These are phyloP conservation scores for Proteles cristata DNA, from an alignment of 2,113 vertebrate genomes.

Conservation along the genomic window DNA sequence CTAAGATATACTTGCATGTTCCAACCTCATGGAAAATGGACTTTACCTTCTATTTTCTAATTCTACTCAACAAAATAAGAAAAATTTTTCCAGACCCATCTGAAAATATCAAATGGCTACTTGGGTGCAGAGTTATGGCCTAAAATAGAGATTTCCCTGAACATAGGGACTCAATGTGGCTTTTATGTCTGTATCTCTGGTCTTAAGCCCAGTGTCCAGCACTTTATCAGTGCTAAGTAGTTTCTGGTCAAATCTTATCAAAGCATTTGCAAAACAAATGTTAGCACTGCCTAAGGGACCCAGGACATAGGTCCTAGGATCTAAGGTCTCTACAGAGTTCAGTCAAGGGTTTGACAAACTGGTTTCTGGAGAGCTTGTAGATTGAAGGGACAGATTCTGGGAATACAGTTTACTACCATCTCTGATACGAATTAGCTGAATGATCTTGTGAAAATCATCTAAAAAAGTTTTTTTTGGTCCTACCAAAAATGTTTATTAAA, in stretches of 20 bases:
- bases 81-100: neutral
- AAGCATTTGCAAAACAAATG: neutral
- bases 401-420: neutral
- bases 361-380: neutral
- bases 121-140: neutral
- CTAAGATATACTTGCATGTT: neutral
- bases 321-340: neutral
- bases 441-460: neutral
- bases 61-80: neutral
- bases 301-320: neutral
- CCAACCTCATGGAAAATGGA: neutral
- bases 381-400: neutral
- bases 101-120: neutral
- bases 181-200: neutral
- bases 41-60: neutral
- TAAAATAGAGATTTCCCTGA: neutral
- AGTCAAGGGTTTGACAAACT: neutral
- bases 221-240: neutral
- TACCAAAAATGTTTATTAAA: too few species aligned
- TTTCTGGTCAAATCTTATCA: neutral
- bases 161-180: neutral
- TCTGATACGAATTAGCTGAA: neutral
- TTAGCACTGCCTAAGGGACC: neutral
- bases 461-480: too few species aligned
- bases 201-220: neutral